Evolutionary conservation across 2,113 vertebrate genomes (phyloP), one percentile per base, ranked within the genome.

Genomic region (Phoxinus phoxinus): DNA sequence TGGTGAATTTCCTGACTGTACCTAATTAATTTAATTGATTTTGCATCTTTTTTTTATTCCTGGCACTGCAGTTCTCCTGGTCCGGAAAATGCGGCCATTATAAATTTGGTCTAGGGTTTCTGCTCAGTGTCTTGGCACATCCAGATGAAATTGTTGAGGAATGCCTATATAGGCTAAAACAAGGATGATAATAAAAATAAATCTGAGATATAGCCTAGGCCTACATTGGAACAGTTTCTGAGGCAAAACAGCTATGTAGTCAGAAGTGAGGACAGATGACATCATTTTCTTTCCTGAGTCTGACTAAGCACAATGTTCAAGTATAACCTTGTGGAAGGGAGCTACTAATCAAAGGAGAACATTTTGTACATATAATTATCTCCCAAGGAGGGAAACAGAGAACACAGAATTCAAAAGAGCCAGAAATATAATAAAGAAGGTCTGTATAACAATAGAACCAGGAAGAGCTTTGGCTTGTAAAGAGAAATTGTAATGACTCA

Each of bases 41-140:
- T 5, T 23, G 75, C 27, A 30, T 77, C 48, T 56, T 3, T 78
- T 78, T 78, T 58, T n/a, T n/a, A 78, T n/a, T 59, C 32, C 35
- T 78, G 75, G 51, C 75, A 56, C 53, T 56, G 53, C 19, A 23
- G 48, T 56, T 23, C 8, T 76, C 21, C 32, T 12, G 10, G 53
- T 37, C 76, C 6, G 21, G 23, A 25, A 61, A 79, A 59, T 15
- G 23, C 23, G 41, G 21, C 23, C 32, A 41, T 61, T 4, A 79
- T 79, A 41, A 17, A 59, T 79, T 11, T 78, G 51, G 30, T 13
- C 74, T 58, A 32, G 9, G 53, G 13, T 13, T 61, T 61, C 51
- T 78, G 51, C 75, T 78, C 9, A 12, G 32, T 56, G 75, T 23
- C 48, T 78, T 37, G 56, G 56, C 48, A 56, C 74, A 35, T 6